phyloP scores from a whole-genome alignment of 2,113 vertebrate species.

The Malurus melanocephalus region DNA sequence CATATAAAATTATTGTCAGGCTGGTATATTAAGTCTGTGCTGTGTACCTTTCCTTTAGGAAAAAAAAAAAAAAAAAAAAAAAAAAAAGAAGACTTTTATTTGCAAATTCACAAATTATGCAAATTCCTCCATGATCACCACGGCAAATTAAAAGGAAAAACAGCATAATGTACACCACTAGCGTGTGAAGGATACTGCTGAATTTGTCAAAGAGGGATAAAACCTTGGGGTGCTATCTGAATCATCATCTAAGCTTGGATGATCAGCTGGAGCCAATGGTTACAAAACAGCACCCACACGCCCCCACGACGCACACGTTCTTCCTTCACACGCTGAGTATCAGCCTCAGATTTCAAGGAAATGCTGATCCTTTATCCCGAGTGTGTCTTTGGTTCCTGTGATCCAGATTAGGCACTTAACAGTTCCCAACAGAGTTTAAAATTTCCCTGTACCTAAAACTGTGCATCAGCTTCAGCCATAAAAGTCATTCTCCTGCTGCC shows the following conservation, averaged over 20 bases:
- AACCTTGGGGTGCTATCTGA: background rate
- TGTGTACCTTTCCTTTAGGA: background rate
- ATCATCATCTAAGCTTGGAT: background rate
- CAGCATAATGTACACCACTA: background rate
- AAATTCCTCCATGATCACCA: background rate
- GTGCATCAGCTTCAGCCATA: background rate
- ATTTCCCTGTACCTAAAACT: background rate
- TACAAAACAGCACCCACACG: background rate
- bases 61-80: background rate
- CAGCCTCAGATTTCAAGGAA: background rate
- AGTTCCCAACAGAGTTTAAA: background rate
- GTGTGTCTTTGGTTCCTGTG: background rate
- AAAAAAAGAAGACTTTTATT: background rate
- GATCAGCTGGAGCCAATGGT: background rate
- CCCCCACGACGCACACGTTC: background rate
- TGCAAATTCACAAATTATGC: background rate
- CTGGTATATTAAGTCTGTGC: background rate
- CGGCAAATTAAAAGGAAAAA: background rate
- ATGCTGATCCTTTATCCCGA: background rate
- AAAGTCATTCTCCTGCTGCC: background rate
- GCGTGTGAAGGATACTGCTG: background rate
- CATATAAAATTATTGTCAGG: background rate
- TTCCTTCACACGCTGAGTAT: background rate
- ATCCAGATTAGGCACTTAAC: background rate
- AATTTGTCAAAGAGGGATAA: background rate